Percentiles rank a stretch among this genome's conserved stretches.
These are phyloP conservation scores for Diploptera punctata DNA, from an alignment of 2,888 invertebrate species.

Conservation along the genomic window DNA sequence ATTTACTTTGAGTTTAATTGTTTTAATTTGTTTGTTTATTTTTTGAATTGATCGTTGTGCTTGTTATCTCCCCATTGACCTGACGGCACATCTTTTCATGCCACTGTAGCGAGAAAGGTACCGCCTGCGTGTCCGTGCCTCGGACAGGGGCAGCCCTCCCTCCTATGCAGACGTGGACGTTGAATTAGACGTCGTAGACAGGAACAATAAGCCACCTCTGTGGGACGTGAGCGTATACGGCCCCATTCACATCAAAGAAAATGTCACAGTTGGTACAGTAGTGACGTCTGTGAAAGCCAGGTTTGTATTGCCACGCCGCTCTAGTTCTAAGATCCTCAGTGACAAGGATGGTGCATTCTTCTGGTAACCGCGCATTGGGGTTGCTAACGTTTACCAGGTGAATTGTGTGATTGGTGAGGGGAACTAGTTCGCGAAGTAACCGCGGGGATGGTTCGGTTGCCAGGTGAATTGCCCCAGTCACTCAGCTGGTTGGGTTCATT, in stretches of 20 bases:
- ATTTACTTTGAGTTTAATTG: conserved; percentile 49
- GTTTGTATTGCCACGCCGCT: conserved; percentile 55
- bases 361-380: conserved; percentile 33
- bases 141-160: conserved; percentile 92
- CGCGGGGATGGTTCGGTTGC: conserved; percentile 46
- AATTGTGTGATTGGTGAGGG: neutral
- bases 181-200: conserved; percentile 97
- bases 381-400: neutral
- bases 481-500: conserved; percentile 25
- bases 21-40: conserved; percentile 42
- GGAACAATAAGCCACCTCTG: conserved; percentile 97
- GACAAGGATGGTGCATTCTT: conserved; percentile 20
- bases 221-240: conserved; percentile 96
- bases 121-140: conserved; percentile 94
- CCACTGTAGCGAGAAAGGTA: conserved; percentile 91
- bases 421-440: conserved; percentile 40
- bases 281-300: conserved; percentile 98
- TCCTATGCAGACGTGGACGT: conserved; percentile 96
- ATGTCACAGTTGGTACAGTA: conserved; percentile 98
- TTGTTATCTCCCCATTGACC: conserved; percentile 43
- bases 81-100: conserved; percentile 55
- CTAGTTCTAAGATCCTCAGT: conserved; percentile 41
- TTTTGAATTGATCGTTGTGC: conserved; percentile 42
- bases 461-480: conserved; percentile 35
- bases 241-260: conserved; percentile 98